Conservation (phyloP, 2,888 invertebrate species). For the Lasioglossum lativentre region DNA sequence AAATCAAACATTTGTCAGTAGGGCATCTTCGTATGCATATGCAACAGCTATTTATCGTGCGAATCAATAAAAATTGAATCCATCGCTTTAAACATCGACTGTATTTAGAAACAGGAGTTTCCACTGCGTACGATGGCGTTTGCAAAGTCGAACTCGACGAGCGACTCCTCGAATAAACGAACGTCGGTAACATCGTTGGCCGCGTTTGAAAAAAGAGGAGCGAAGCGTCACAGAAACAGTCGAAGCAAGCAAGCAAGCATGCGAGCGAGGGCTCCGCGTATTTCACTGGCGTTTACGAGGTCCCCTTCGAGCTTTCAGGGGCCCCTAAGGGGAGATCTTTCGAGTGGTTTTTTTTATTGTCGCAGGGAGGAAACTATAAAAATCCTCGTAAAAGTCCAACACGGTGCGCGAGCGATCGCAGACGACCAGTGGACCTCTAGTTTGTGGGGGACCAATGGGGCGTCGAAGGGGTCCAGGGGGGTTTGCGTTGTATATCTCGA, state of each 20-base stretch:
- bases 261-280: slow-evolving; percentile 35
- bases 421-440: neutral
- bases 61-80: too few species aligned
- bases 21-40: too few species aligned
- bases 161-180: neutral
- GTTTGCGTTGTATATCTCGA: neutral
- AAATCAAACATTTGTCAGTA: too few species aligned
- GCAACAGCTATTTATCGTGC: neutral
- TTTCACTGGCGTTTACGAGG: slow-evolving; percentile 60
- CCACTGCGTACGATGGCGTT: too few species aligned
- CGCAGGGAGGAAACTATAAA: slow-evolving; percentile 61
- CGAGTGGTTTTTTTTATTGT: slow-evolving; percentile 18
- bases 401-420: neutral
- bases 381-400: slow-evolving; percentile 70
- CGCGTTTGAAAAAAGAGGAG: neutral
- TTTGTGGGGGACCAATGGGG: neutral
- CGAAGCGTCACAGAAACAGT: slow-evolving; percentile 21
- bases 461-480: neutral
- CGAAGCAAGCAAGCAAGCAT: neutral
- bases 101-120: too few species aligned
- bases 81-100: too few species aligned
- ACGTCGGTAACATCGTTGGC: neutral
- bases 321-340: neutral
- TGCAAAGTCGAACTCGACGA: neutral
- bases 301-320: slow-evolving; percentile 48